Base-by-base conservation (phyloP, 2,888 invertebrate genomes). In the Sinelater perroti region DNA sequence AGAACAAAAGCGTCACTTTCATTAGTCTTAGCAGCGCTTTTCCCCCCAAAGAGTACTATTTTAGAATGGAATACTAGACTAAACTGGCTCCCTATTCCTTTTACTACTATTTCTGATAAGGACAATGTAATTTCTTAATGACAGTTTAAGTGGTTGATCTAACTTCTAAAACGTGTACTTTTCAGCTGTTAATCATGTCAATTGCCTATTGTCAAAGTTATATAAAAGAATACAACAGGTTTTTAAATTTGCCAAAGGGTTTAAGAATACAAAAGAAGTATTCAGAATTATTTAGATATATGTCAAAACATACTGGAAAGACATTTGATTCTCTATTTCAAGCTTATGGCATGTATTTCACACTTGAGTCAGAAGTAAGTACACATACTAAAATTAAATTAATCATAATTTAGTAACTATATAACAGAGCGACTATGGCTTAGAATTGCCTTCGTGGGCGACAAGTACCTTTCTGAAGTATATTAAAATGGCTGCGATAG, bases 41-140 rank as follows among this genome's bases (percentile, higher is more conserved):
- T 85, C 77, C 86, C 85, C 33, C 87, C 88, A 0, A 61, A 62
- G 36, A 80, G 80, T 4, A 71, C 79, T 16, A 14, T 11, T 21
- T 80, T 83, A 71, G 77, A 81, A 58, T 87, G 86, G 85, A 83
- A 83, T 65, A 65, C 74, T 3, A 56, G 60, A 1, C 73, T 89
- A 56, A 76, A 80, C 59, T 92, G 91, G 91, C 88, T 89, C 67
- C 91, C 91, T 5, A 85, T 90, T 54, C 88, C 89, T 6, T 83
- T 89, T 11, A 85, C 85, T 70, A 87, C 87, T 13, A 80, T 85
- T 65, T 82, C 85, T 1, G n/a, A n/a, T n/a, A n/a, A n/a, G n/a
- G n/a, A n/a, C n/a, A n/a, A n/a, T n/a, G n/a, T n/a, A n/a, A n/a
- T n/a, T n/a, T n/a, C n/a, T 44, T 6, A 24, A 28, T n/a, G 2